Evolutionary conservation across 1,140 invertebrate genomes (phyloP).

Genomic region (Parapsyche elsis): DNA sequence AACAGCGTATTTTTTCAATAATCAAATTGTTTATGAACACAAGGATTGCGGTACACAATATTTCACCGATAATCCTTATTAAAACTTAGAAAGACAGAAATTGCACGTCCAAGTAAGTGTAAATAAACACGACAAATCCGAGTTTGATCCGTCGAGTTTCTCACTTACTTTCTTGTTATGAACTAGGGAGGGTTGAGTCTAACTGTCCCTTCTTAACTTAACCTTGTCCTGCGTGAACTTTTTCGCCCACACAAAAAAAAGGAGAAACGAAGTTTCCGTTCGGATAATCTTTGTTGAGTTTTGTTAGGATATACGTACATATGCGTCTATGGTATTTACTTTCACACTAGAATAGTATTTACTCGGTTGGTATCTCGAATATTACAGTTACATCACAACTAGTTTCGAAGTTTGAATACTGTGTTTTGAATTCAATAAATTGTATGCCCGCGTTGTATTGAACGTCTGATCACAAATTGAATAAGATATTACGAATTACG

Average conservation of each 20-base stretch:
- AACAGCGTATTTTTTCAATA: too few species aligned
- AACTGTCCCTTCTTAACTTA: slow-evolving; percentile 32
- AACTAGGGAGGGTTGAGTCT: slow-evolving; percentile 11
- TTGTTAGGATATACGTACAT: neutral
- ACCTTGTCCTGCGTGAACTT: slow-evolving; percentile 15
- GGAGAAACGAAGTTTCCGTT: slow-evolving; percentile 23
- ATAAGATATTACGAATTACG: neutral
- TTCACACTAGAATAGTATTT: neutral
- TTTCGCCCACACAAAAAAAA: slow-evolving; percentile 16
- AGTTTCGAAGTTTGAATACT: neutral
- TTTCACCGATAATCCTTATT: neutral
- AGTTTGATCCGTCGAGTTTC: slow-evolving; percentile 44
- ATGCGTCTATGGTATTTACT: neutral
- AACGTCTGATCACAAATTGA: neutral
- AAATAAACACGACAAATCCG: slow-evolving; percentile 50
- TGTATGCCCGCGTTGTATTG: neutral
- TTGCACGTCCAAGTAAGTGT: slow-evolving; percentile 3
- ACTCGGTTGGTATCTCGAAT: neutral
- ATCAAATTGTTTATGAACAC: too few species aligned
- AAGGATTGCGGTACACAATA: too few species aligned
- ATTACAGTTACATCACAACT: neutral
- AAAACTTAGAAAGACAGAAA: neutral
- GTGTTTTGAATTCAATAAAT: neutral
- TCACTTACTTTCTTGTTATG: slow-evolving; percentile 44
- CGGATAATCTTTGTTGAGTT: slow-evolving; percentile 23